Evolutionary conservation across 2,888 invertebrate genomes (phyloP).

Genomic region (Drosophila cognata): DNA sequence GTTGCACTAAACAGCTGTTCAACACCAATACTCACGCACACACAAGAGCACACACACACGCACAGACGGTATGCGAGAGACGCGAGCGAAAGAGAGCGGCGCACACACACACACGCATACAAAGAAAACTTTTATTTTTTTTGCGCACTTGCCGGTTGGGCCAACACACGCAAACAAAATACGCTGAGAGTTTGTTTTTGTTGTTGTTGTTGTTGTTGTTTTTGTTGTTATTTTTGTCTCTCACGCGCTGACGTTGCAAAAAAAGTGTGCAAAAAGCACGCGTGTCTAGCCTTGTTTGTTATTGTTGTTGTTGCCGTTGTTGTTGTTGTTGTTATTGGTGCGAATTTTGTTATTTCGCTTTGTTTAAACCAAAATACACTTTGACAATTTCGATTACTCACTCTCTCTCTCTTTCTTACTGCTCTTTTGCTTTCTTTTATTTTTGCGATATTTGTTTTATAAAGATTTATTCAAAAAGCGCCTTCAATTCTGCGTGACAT

Average conservation of each 20-base stretch:
- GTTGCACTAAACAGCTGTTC: constrained; percentile 73
- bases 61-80: constrained; percentile 15
- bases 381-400: constrained; percentile 27
- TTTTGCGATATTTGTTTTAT: constrained; percentile 7
- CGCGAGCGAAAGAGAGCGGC: constrained; percentile 26
- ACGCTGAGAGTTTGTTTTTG: constrained; percentile 30
- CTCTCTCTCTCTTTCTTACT: constrained; percentile 12
- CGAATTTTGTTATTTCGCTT: constrained; percentile 27
- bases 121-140: constrained; percentile 14
- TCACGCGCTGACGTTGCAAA: constrained; percentile 31
- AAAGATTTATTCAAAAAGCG: constrained; percentile 29
- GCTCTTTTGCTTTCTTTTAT: constrained; percentile 18
- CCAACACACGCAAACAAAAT: constrained; percentile 34
- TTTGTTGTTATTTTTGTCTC: constrained; percentile 19
- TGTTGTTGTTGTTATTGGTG: constrained; percentile 19
- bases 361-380: constrained; percentile 35
- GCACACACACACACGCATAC: constrained; percentile 38
- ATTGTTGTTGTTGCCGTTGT: constrained; percentile 28
- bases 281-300: constrained; percentile 48
- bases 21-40: constrained; percentile 58
- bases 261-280: constrained; percentile 51
- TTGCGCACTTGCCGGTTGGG: constrained; percentile 59
- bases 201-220: constrained; percentile 10
- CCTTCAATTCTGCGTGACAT: constrained; percentile 64
- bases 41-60: constrained; percentile 30